Evolutionary conservation across 37 sponge, comb jelly and placozoan genomes (phyloP).

Genomic region (Spongia lamella): DNA sequence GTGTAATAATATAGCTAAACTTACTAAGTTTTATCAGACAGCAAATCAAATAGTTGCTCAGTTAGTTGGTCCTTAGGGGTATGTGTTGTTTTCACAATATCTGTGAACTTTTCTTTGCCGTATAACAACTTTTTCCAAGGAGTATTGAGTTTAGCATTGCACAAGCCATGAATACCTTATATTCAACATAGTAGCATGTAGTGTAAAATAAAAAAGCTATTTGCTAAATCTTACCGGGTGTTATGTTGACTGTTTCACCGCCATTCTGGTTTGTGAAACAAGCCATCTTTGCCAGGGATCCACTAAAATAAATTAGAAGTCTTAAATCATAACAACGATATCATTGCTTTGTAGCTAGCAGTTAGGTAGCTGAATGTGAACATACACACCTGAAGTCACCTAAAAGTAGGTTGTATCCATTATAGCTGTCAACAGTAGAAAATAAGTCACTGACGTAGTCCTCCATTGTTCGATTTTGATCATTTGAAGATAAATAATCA

Average conservation of each 20-base stretch:
- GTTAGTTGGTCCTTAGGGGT: slow-evolving; percentile 24
- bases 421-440: slow-evolving; percentile 34
- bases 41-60: slow-evolving; percentile 37
- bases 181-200: too few species aligned
- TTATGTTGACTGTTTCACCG: too few species aligned
- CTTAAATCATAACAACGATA: too few species aligned
- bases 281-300: too few species aligned
- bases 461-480: slow-evolving; percentile 4
- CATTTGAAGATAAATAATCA: slow-evolving; percentile 38
- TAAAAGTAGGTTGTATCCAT: slow-evolving; percentile 68
- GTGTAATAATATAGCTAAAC: neutral
- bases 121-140: slow-evolving; percentile 70
- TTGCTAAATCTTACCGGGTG: too few species aligned
- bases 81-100: neutral
- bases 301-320: too few species aligned
- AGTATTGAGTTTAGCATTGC: slow-evolving; percentile 56
- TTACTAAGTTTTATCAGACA: slow-evolving; percentile 46
- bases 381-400: slow-evolving; percentile 64
- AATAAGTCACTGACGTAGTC: slow-evolving; percentile 43
- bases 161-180: slow-evolving; percentile 67
- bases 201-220: too few species aligned
- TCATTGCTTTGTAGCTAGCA: too few species aligned
- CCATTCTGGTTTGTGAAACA: too few species aligned
- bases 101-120: slow-evolving; percentile 59
- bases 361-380: too few species aligned